Evolutionary conservation across 2,888 invertebrate genomes (phyloP).

Genomic region (Lordiphosa fenestrarum): DNA sequence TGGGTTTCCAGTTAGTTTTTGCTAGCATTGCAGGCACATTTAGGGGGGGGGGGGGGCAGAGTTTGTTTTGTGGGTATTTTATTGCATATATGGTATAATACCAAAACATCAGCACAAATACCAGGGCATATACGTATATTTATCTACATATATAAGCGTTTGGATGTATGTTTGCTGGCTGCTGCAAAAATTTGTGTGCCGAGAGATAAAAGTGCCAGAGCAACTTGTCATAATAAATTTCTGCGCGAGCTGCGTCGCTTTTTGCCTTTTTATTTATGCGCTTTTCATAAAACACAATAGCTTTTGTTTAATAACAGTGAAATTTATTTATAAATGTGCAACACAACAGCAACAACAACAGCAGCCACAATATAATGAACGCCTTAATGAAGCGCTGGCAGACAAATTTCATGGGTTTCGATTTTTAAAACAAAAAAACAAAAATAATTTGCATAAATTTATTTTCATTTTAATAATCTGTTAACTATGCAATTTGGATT

Average conservation of each 20-base stretch:
- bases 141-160: slow-evolving; percentile 13
- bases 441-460: slow-evolving; percentile 64
- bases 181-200: slow-evolving; percentile 73
- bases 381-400: slow-evolving; percentile 55
- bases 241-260: slow-evolving; percentile 54
- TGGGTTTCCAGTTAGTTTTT: slow-evolving; percentile 52
- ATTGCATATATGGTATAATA: slow-evolving; percentile 55
- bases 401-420: slow-evolving; percentile 61
- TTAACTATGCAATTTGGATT: slow-evolving; percentile 54
- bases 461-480: slow-evolving; percentile 68
- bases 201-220: slow-evolving; percentile 78
- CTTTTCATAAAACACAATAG: slow-evolving; percentile 73
- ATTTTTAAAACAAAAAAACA: slow-evolving; percentile 42
- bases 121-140: slow-evolving; percentile 38
- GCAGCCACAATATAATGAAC: slow-evolving; percentile 34
- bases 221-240: slow-evolving; percentile 79
- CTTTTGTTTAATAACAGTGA: slow-evolving; percentile 69
- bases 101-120: slow-evolving; percentile 55
- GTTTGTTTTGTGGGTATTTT: slow-evolving; percentile 70
- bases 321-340: slow-evolving; percentile 53
- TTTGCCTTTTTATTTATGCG: slow-evolving; percentile 72
- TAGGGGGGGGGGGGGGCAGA: slow-evolving; percentile 42
- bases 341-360: slow-evolving; percentile 18
- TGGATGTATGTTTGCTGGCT: slow-evolving; percentile 35
- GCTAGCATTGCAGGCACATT: slow-evolving; percentile 42